Evolutionary conservation across 2,113 vertebrate genomes (phyloP), one percentile per base, ranked within the genome.

Genomic region (Petaurus breviceps): DNA sequence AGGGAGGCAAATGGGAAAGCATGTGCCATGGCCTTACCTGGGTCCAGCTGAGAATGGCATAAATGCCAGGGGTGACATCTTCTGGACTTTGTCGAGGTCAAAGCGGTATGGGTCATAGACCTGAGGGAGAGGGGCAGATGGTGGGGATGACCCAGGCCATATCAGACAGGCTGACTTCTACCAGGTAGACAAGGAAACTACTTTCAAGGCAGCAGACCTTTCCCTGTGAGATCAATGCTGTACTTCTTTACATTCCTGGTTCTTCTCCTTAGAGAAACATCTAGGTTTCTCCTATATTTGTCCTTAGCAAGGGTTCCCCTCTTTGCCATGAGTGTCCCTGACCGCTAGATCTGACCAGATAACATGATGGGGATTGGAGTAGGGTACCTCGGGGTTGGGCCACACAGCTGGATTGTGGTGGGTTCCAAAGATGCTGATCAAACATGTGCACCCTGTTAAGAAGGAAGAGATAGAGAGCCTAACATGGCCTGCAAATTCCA

Each of bases 331-430:
- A 77, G 14, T 77, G 2, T 84, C 37, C 68, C n/a, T 43, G 68
- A 84, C 68, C 68, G 7, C 3, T 84, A 84, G n/a, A 7, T 43
- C n/a, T 84, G 6, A 6, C 19, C n/a, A 43, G n/a, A 43, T 1
- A 28, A 51, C 51, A 43, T 11, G 11, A 28, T 8, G 46, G 8
- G 51, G 52, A 31, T 50, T 10, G 53, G 47, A 52, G 51, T 5
- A 19, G 47, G 16, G 54, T 97, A 99, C 99, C 98, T 99, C 96
- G 0, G 99, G 99, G 16, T 99, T 96, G 0, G 98, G 98, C 99
- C 99, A 99, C 49, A 99, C 96, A 0, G 96, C 90, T 0, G 99
- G 99, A 94, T 99, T 99, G 98, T 99, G 99, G 94, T 99, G 99
- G 2, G 98, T 99, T 31, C 99, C 99, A 0, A 99, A 99, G 96